Percentiles rank a stretch among this genome's conserved stretches.
These are phyloP conservation scores for Drosophila rubida DNA, from an alignment of 2,888 invertebrate genomes.

Conservation along the genomic window DNA sequence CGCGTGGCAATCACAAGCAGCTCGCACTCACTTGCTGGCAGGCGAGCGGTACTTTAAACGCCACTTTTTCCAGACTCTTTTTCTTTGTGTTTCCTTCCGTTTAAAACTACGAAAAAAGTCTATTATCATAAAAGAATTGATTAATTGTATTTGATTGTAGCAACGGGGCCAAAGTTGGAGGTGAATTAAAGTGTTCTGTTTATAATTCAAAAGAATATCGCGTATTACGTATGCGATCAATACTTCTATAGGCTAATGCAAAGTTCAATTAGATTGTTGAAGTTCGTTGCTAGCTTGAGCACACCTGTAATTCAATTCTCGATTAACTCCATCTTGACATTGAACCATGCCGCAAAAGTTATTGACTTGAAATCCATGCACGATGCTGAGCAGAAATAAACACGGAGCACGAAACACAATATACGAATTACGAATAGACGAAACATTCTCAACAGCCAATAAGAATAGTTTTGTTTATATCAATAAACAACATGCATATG, in stretches of 20 bases:
- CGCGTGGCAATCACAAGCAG: slow-evolving; percentile 3
- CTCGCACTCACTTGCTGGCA: background rate
- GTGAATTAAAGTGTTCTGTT: background rate
- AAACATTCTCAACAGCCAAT: slow-evolving; percentile 37
- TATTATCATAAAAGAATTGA: no score
- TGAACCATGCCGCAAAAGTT: slow-evolving; percentile 58
- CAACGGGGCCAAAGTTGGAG: slow-evolving; percentile 15
- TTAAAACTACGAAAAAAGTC: no score
- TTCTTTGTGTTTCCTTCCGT: no score
- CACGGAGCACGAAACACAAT: slow-evolving; percentile 12
- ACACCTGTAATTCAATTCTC: slow-evolving; percentile 30
- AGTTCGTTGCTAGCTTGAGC: background rate
- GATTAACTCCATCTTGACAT: slow-evolving; percentile 57
- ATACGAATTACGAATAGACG: background rate
- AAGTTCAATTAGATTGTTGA: background rate
- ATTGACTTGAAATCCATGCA: slow-evolving; percentile 53
- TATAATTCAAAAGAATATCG: no score
- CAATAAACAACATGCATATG: slow-evolving; percentile 64
- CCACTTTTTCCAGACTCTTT: background rate
- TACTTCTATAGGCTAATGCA: no score
- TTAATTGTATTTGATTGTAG: slow-evolving; percentile 16
- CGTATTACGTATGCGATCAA: no score
- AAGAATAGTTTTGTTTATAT: slow-evolving; percentile 59
- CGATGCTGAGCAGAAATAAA: slow-evolving; percentile 39
- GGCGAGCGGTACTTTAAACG: background rate